Conservation (phyloP, 2,797 vertebrate species). For the Macroramphosus scolopax region DNA sequence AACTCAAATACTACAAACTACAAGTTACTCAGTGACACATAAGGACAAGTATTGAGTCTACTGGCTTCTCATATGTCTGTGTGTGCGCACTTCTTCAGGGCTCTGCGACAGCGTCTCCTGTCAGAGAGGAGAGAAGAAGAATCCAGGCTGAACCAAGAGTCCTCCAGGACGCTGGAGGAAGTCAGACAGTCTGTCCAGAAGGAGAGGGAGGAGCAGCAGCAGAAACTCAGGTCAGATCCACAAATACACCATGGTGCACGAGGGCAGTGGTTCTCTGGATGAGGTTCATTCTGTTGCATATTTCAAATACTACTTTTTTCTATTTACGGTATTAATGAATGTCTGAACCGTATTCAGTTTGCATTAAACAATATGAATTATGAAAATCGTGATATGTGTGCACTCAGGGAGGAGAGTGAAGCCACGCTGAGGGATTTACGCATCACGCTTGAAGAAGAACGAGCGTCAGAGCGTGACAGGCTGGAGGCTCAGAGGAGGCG, state of each 20-base stretch:
- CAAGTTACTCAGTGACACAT: background rate
- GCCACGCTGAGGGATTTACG: slow-evolving; percentile 63
- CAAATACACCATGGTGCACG: background rate
- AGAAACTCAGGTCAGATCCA: slow-evolving; percentile 76
- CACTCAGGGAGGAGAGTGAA: slow-evolving; percentile 79
- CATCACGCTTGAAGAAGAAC: slow-evolving; percentile 68
- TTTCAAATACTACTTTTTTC: no score
- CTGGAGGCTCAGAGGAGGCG: slow-evolving; percentile 69
- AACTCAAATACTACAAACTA: no score
- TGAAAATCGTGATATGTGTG: no score
- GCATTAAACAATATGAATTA: no score
- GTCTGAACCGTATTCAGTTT: no score
- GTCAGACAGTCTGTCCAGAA: slow-evolving; percentile 59
- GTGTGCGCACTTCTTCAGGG: slow-evolving; percentile 53
- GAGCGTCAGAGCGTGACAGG: slow-evolving; percentile 42
- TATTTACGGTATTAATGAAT: no score
- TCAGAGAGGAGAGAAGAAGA: slow-evolving; percentile 73
- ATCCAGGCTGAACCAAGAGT: slow-evolving; percentile 66
- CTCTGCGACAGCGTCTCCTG: slow-evolving; percentile 67
- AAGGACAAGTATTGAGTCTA: no score
- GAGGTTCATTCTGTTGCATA: no score
- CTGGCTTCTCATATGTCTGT: background rate
- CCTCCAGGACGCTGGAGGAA: slow-evolving; percentile 48
- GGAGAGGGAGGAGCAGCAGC: slow-evolving; percentile 61
- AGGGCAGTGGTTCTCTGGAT: background rate